Base-by-base conservation (phyloP, 2,113 vertebrate species). In the Tetraodon nigroviridis region DNA sequence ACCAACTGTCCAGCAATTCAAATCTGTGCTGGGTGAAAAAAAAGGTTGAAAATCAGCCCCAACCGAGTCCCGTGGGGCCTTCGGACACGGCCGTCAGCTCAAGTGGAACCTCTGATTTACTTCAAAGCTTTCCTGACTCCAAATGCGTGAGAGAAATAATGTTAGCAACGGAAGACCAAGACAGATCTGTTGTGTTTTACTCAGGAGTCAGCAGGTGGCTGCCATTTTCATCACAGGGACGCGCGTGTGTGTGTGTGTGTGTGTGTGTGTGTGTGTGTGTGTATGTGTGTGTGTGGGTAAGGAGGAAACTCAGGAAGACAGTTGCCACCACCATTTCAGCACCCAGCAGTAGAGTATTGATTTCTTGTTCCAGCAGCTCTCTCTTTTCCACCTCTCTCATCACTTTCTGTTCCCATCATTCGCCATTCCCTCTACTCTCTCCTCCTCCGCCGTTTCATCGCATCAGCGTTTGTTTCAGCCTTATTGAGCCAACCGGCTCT, bases 341-440 rank as follows among this genome's bases (percentile, higher is more conserved):
- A 81, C 58, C 65, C 61, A 75, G 72, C 82, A 75, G 73, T 68
- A 73, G 81, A 61, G 79, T 84, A 88, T 86, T 76, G 84, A 88
- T 86, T 71, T 64, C 64, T 51, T 61, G 64, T 76, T 82, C 76
- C 71, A 77, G 75, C 64, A 47, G 58, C 55, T 69, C 51, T 76
- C 67, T 77, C 56, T 71, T 55, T 69, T 42, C 56, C 22, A 47
- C 59, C 54, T 51, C 60, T 60, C 40, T 62, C 44, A 55, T 68
- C 51, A 76, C 71, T 63, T 51, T 52, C 51, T 48, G 8, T 21
- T 59, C 40, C 48, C 29, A n/a, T 64, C 51, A 32, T 64, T 64
- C 32, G 49, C 21, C 22, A 41, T 3, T 51, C 29, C 44, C 18
- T 27, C 44, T 27, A 21, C 37, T 10, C 7, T 46, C 24, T 40